phyloP scores from a whole-genome alignment of 2,113 vertebrate species.

The Otocyon megalotis region DNA sequence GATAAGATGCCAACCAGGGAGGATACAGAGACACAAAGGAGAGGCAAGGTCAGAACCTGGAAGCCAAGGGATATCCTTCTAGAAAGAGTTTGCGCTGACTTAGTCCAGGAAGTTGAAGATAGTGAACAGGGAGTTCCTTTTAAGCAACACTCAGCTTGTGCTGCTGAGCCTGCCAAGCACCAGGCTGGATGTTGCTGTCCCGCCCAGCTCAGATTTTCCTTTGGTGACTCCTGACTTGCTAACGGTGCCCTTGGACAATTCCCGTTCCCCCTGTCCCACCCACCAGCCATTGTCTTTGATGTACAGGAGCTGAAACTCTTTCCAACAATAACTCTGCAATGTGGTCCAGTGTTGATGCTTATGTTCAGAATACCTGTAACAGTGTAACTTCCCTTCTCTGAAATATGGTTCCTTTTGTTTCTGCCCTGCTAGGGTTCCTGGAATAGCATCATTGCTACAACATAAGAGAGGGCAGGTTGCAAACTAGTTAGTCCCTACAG shows the following conservation, averaged over 20 bases:
- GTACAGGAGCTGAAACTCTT: background rate
- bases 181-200: background rate
- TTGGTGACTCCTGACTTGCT: background rate
- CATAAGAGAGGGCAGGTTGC: background rate
- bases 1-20: background rate
- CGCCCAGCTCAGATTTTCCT: constrained; percentile 50
- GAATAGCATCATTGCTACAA: background rate
- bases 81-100: constrained; percentile 17
- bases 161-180: background rate
- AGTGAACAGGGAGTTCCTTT: background rate
- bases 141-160: background rate
- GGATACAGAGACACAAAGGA: background rate
- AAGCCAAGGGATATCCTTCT: constrained; percentile 42
- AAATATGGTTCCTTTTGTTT: background rate
- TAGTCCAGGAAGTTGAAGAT: constrained; percentile 6
- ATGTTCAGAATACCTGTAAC: background rate
- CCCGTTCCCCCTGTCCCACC: background rate
- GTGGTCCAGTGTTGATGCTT: background rate
- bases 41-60: background rate
- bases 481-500: background rate
- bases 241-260: background rate
- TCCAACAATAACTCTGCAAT: constrained; percentile 27
- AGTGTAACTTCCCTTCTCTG: background rate
- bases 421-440: background rate
- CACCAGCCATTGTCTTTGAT: background rate